These are phyloP conservation scores for Sciaenops ocellatus DNA, from an alignment of 2,797 vertebrate genomes.

Conservation along the genomic window DNA sequence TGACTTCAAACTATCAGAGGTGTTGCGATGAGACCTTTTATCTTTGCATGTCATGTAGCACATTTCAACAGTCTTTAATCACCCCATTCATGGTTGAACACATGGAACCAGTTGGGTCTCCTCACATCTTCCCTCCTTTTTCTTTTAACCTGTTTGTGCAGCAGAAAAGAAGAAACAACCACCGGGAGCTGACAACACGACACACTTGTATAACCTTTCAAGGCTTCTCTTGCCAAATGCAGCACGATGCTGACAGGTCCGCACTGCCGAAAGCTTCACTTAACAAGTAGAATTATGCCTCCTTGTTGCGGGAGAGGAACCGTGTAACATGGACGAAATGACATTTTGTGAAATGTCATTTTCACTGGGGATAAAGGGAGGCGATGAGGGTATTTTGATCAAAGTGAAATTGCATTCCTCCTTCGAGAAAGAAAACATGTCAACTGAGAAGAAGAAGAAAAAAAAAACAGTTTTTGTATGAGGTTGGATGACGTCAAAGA, in stretches of 20 bases:
- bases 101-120: constrained; percentile 4
- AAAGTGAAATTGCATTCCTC: constrained; percentile 70
- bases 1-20: constrained; percentile 49
- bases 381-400: constrained; percentile 70
- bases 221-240: constrained; percentile 68
- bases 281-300: constrained; percentile 68
- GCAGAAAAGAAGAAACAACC: constrained; percentile 56
- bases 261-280: constrained; percentile 59
- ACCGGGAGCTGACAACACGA: constrained; percentile 58
- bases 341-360: constrained; percentile 80
- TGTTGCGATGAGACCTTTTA: constrained; percentile 19
- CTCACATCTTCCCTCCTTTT: constrained; percentile 15
- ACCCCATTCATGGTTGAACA: constrained; percentile 3
- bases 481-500: constrained; percentile 73
- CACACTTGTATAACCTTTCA: constrained; percentile 74
- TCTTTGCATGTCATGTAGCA: constrained; percentile 19
- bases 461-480: constrained; percentile 44
- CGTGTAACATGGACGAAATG: constrained; percentile 55
- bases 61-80: constrained; percentile 25
- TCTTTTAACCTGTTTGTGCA: constrained; percentile 31
- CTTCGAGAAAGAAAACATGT: constrained; percentile 55
- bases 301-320: constrained; percentile 45
- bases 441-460: constrained; percentile 31
- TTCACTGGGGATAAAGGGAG: constrained; percentile 66
- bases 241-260: constrained; percentile 58